These are phyloP conservation scores for Varanus salvator DNA, from an alignment of 2,113 vertebrate species.

Conservation along the genomic window DNA sequence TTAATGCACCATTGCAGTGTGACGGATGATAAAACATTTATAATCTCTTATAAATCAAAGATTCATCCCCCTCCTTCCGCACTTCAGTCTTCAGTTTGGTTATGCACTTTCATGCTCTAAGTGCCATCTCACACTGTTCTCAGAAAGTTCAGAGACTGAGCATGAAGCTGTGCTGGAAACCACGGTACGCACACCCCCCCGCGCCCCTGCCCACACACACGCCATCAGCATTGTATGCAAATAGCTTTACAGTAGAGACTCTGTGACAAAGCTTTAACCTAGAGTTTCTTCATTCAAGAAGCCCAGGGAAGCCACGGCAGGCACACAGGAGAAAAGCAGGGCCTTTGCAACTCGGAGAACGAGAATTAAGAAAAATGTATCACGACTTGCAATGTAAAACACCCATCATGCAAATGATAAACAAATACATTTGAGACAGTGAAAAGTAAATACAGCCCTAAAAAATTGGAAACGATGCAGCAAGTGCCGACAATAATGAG, in stretches of 20 bases:
- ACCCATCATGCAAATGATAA: no score
- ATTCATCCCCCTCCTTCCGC: background rate
- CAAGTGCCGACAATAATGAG: background rate
- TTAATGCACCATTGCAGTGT: constrained; percentile 26
- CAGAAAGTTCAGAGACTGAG: constrained; percentile 16
- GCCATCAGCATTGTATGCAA: constrained; percentile 3
- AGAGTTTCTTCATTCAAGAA: background rate
- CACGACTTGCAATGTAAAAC: background rate
- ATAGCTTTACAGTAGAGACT: constrained; percentile 3
- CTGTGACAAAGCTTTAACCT: background rate
- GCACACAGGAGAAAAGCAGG: background rate
- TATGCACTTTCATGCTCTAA: constrained; percentile 16
- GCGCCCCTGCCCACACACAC: background rate
- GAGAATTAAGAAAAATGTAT: no score
- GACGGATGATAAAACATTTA: constrained; percentile 21
- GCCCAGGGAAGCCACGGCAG: background rate
- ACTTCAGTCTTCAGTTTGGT: background rate
- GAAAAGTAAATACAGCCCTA: background rate
- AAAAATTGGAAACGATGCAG: background rate
- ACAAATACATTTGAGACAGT: background rate
- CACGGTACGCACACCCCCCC: background rate
- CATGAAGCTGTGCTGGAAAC: background rate
- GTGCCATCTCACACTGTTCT: background rate
- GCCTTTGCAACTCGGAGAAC: no score
- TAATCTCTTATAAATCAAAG: constrained; percentile 23